Evolutionary conservation across 2,113 vertebrate genomes (phyloP).

Genomic region (Otis tarda): DNA sequence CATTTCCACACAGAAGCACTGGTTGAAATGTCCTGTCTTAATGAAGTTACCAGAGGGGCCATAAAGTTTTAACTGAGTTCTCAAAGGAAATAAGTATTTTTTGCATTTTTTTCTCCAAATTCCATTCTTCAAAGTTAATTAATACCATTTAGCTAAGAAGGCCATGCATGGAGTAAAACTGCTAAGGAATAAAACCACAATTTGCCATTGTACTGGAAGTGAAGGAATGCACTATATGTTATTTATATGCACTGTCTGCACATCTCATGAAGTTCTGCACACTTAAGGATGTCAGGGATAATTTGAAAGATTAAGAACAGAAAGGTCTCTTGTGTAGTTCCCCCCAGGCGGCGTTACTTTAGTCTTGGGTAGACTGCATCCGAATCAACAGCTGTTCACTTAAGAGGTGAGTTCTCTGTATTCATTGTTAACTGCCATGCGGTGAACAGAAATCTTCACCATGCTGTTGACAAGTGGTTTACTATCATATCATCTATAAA

Average conservation of each 20-base stretch:
- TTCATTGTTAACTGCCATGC: not conserved
- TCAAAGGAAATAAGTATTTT: not conserved
- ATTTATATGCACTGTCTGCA: not conserved
- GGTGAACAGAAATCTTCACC: not conserved
- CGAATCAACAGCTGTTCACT: not conserved
- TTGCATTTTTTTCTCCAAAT: not conserved
- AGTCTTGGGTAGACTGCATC: not conserved
- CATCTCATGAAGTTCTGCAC: not conserved
- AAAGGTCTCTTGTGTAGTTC: not conserved
- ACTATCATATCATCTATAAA: not conserved
- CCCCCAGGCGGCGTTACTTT: not conserved
- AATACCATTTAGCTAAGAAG: not conserved
- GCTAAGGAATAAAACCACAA: not conserved
- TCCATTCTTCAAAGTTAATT: not conserved
- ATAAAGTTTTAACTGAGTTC: not conserved
- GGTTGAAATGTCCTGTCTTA: not conserved
- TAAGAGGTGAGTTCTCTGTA: not conserved
- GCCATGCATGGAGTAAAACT: not conserved
- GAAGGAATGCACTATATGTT: not conserved
- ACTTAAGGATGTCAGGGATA: not conserved
- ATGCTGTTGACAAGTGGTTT: not conserved
- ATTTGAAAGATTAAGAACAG: not conserved
- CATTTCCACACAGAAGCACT: not conserved
- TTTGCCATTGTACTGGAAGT: not conserved
- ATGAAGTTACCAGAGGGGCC: not conserved